Evolutionary conservation across 2,113 vertebrate species (phyloP).

Genomic region (Marcusenius ussheri): DNA sequence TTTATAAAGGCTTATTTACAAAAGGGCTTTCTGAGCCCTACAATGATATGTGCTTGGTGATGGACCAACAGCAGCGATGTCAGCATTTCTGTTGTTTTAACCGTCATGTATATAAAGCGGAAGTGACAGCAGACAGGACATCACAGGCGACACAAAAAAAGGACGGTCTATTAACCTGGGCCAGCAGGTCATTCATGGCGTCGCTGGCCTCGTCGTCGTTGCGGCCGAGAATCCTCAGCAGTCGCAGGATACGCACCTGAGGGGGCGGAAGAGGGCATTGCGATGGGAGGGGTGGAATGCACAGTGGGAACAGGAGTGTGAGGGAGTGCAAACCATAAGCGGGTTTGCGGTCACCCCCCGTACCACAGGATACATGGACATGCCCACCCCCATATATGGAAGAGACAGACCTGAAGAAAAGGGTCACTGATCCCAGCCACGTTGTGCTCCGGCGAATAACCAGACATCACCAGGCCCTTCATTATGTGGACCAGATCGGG

Average conservation of each 20-base stretch:
- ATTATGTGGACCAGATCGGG: constrained; percentile 75
- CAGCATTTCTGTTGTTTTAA: neutral
- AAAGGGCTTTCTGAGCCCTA: neutral
- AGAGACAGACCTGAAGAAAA: constrained; percentile 72
- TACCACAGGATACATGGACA: neutral
- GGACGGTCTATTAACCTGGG: constrained; percentile 61
- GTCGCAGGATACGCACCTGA: constrained; percentile 66
- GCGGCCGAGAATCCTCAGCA: constrained; percentile 74
- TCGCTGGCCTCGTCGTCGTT: constrained; percentile 72
- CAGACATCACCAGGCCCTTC: constrained; percentile 68
- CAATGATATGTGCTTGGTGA: neutral
- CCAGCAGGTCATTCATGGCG: constrained; percentile 77
- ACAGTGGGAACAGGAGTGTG: too few species aligned
- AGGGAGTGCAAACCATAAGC: neutral
- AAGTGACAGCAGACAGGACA: neutral
- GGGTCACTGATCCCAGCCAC: constrained; percentile 80
- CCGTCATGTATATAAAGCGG: neutral
- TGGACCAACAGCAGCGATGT: neutral
- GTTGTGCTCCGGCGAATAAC: constrained; percentile 75
- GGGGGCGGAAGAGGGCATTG: neutral
- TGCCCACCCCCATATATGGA: neutral
- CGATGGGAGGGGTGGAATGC: neutral
- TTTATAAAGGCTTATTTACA: neutral
- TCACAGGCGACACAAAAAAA: neutral
- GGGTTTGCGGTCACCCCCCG: too few species aligned